phyloP scores from a whole-genome alignment of 2,113 vertebrate species.

The Cyrtonyx montezumae region DNA sequence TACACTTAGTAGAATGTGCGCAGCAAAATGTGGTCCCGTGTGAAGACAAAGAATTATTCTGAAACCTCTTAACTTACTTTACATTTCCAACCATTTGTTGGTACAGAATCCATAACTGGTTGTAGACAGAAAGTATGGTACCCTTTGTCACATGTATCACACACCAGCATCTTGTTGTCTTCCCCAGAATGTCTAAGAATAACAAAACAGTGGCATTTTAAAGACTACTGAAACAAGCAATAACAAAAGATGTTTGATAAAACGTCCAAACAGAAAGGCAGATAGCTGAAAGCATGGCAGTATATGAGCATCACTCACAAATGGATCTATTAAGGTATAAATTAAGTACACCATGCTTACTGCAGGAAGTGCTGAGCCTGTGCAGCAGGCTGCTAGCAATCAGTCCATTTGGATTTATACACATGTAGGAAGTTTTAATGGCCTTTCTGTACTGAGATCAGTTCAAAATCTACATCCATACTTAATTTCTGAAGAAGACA shows the following conservation, averaged over 20 bases:
- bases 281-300: neutral
- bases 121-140: constrained; percentile 95
- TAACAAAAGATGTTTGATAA: neutral
- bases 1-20: accelerated
- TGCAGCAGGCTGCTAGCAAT: neutral
- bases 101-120: constrained; percentile 89
- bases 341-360: neutral
- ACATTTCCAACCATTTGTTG: constrained; percentile 91
- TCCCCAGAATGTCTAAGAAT: constrained; percentile 87
- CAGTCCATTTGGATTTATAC: neutral
- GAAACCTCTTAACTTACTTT: constrained; percentile 83
- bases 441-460: neutral
- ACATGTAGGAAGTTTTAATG: accelerated
- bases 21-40: neutral
- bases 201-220: constrained; percentile 33
- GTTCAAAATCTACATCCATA: neutral
- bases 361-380: neutral
- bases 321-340: neutral
- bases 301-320: neutral
- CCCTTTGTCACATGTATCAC: constrained; percentile 94
- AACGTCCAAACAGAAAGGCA: neutral
- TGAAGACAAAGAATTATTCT: neutral
- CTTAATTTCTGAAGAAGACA: neutral
- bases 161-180: constrained; percentile 91
- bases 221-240: neutral